Percentiles rank a stretch among this genome's conserved stretches.
phyloP scores from a whole-genome alignment of 2,888 invertebrate species.

The Dinocampus coccinellae region DNA sequence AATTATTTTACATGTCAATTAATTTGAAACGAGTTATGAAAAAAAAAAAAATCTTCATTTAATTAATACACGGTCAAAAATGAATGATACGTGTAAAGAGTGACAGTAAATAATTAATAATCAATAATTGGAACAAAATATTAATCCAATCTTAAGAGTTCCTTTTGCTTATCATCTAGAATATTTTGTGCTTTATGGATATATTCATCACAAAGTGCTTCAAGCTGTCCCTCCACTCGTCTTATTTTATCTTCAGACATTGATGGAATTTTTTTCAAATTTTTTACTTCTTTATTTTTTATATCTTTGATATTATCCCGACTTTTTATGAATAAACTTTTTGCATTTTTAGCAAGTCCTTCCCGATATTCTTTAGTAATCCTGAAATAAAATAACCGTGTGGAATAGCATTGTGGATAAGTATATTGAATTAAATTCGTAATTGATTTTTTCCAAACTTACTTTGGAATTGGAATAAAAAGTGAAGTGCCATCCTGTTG shows the following conservation, averaged over 20 bases:
- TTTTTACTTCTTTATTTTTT: conserved; percentile 80
- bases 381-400: conserved; percentile 63
- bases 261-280: conserved; percentile 78
- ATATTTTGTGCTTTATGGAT: conserved; percentile 76
- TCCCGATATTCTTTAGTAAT: conserved; percentile 95
- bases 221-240: conserved; percentile 79
- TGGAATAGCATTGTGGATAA: conserved; percentile 46
- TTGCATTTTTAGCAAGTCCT: conserved; percentile 88
- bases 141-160: conserved; percentile 74
- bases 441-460: conserved; percentile 57
- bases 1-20: too few relatives aligned
- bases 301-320: conserved; percentile 82
- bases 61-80: not conserved
- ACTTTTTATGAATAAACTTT: conserved; percentile 82
- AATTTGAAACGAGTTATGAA: too few relatives aligned
- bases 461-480: conserved; percentile 91
- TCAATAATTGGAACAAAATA: not conserved
- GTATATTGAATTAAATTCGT: too few relatives aligned
- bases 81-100: not conserved
- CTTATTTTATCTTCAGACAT: conserved; percentile 80
- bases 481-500: conserved; percentile 95
- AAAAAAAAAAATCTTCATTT: not conserved
- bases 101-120: not conserved
- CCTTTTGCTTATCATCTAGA: conserved; percentile 79
- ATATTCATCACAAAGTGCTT: conserved; percentile 78